These are phyloP conservation scores for Formica aserva DNA, from an alignment of 2,888 invertebrate species.

Conservation along the genomic window DNA sequence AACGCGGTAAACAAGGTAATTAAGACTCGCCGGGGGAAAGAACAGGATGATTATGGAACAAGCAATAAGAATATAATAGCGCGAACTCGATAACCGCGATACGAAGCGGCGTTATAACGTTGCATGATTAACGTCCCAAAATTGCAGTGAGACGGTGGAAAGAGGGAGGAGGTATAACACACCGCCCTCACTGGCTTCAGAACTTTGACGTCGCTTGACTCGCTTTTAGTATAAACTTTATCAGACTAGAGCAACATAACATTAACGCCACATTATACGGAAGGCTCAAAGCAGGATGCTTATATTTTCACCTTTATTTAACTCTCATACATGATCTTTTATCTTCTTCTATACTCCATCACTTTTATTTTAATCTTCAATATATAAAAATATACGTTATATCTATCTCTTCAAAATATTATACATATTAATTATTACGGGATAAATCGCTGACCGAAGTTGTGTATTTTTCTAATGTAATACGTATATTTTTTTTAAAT, in stretches of 20 bases:
- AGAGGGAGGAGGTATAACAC: conserved; percentile 12
- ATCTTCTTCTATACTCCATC: not conserved
- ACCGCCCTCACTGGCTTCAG: conserved; percentile 33
- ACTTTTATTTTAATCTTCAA: not conserved
- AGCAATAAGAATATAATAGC: conserved; percentile 55
- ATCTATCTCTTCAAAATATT: not conserved
- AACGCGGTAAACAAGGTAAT: conserved; percentile 49
- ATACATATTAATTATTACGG: not conserved
- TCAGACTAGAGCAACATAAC: conserved; percentile 8
- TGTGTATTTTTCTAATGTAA: not conserved
- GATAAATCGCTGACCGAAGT: not conserved
- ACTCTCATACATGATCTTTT: not conserved
- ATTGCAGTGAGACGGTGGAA: conserved; percentile 35
- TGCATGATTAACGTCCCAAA: conserved; percentile 54
- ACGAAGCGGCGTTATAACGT: conserved; percentile 46
- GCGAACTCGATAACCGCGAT: conserved; percentile 54
- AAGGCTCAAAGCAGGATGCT: not conserved
- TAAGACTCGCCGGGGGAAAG: conserved; percentile 33
- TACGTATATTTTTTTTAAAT: not conserved
- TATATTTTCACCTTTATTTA: conserved; percentile 11
- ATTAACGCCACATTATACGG: not conserved
- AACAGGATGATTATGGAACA: conserved; percentile 45
- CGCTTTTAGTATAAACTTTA: conserved; percentile 43
- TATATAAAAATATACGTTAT: not conserved
- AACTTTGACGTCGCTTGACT: conserved; percentile 43